phyloP scores from a whole-genome alignment of 2,888 invertebrate species.

The Saturnia japonica region DNA sequence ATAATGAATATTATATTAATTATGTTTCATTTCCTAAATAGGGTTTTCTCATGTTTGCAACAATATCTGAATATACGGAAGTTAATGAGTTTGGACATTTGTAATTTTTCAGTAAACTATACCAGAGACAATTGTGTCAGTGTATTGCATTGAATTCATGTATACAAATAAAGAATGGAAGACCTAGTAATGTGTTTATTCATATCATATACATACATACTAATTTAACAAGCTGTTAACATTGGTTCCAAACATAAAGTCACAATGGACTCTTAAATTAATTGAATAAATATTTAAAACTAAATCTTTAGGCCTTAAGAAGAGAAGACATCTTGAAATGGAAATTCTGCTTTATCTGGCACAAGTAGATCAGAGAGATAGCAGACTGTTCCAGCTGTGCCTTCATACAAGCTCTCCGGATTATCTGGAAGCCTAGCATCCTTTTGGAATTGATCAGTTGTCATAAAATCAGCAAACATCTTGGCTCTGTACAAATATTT shows the following conservation, averaged over 20 bases:
- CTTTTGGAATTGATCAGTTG: slow-evolving; percentile 83
- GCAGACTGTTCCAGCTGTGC: slow-evolving; percentile 92
- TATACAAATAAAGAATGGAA: slow-evolving; percentile 63
- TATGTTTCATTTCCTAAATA: slow-evolving; percentile 17
- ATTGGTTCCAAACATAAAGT: neutral
- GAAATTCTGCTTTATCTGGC: slow-evolving; percentile 89
- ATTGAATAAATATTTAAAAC: neutral
- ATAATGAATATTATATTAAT: neutral
- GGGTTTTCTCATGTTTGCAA: slow-evolving; percentile 17
- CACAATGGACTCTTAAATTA: neutral
- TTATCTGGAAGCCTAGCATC: slow-evolving; percentile 89
- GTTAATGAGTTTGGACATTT: slow-evolving; percentile 46
- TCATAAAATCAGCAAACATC: slow-evolving; percentile 89
- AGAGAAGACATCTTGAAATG: slow-evolving; percentile 89
- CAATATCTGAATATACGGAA: slow-evolving; percentile 1
- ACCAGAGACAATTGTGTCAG: slow-evolving; percentile 43
- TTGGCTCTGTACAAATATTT: slow-evolving; percentile 88
- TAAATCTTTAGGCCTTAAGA: slow-evolving; percentile 28
- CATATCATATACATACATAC: slow-evolving; percentile 14
- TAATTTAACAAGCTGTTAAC: neutral
- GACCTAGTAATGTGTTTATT: slow-evolving; percentile 10
- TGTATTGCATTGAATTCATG: slow-evolving; percentile 49
- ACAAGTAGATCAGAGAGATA: slow-evolving; percentile 88
- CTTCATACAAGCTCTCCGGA: slow-evolving; percentile 93
- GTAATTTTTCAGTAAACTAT: slow-evolving; percentile 65